Evolutionary conservation across 2,888 invertebrate species (phyloP), one percentile per base, ranked within the genome.

Genomic region (Autographa gamma): DNA sequence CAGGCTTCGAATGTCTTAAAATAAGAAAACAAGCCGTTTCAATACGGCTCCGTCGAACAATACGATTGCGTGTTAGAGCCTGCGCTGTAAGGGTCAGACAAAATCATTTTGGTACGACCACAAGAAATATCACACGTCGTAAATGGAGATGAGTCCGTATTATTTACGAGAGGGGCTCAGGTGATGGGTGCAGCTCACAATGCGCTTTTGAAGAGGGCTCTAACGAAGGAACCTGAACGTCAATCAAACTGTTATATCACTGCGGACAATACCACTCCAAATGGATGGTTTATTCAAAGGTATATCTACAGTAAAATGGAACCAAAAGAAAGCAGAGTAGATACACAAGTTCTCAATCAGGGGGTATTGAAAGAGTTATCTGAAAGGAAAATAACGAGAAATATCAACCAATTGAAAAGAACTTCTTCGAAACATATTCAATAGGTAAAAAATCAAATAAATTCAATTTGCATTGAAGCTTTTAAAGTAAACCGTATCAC

Each of bases 141-240:
- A 89, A 92, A 92, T 81, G 85, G 80, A 89, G 85, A 88, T 87
- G 90, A 88, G 88, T 77, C 78, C 80, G 83, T 89, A 86, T 88
- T 90, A 90, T 89, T 86, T 85, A 87, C 80, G 84, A 85, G 82
- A 77, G 77, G 70, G 71, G 63, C 76, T 73, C 64, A 78, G 74
- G 74, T 79, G 80, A 81, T 76, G 66, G 76, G 73, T 18, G 58
- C 66, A 52, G 66, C 77, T 77, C 72, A 81, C 87, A 86, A 87
- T 88, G 77, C 71, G 84, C 86, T 87, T 87, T 86, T 89, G 90
- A 92, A 91, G 89, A 89, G 89, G 77, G 86, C 81, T 86, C 87
- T 91, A 91, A 93, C 90, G 91, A 92, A 92, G 88, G 89, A 87
- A 88, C 83, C 85, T 86, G 80, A 81, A 86, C 90, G 92, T 93